Evolutionary conservation across 2,113 vertebrate species (phyloP).

Genomic region (Athene noctua): DNA sequence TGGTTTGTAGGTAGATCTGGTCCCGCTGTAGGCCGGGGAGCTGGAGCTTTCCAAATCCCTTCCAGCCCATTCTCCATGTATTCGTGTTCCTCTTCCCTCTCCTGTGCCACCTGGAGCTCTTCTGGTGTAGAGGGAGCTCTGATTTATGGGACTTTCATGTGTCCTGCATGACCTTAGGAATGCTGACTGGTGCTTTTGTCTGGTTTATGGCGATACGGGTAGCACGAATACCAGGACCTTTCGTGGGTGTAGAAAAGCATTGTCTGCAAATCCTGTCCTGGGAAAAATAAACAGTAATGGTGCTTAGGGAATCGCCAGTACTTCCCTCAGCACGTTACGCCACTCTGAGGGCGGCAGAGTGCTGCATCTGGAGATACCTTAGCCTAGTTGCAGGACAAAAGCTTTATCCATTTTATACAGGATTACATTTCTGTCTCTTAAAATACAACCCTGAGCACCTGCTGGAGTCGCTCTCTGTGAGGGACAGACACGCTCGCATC

Average conservation of each 20-base stretch:
- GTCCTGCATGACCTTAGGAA: background rate
- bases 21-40: background rate
- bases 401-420: background rate
- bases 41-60: background rate
- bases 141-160: background rate
- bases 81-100: background rate
- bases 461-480: background rate
- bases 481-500: background rate
- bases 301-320: background rate
- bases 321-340: rapidly evolving
- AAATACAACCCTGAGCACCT: background rate
- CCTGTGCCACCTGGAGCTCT: background rate
- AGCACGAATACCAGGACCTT: background rate
- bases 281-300: background rate
- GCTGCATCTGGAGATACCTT: background rate
- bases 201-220: background rate
- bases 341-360: background rate
- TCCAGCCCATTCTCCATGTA: background rate
- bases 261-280: background rate
- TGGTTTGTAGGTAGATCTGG: background rate
- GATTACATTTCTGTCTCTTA: background rate
- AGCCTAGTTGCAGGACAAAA: background rate
- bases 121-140: background rate
- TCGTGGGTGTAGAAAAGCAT: background rate
- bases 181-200: background rate